Conservation (phyloP, 30 jellyfish, hydroid and myxozoan genomes). For the Hydra vulgaris region DNA sequence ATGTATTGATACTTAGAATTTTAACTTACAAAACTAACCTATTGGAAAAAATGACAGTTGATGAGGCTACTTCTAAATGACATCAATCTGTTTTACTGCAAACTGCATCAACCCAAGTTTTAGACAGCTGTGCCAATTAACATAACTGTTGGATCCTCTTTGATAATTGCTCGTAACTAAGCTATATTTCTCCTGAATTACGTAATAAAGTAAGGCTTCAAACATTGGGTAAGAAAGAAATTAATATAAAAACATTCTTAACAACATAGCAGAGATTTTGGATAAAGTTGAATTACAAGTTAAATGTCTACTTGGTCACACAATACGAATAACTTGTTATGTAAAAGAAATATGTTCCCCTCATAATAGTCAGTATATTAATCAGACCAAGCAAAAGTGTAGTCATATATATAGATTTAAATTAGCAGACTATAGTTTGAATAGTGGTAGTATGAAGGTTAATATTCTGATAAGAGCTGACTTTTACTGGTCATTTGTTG, state of each 20-base stretch:
- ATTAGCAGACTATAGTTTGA: background rate
- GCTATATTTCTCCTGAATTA: background rate
- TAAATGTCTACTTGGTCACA: background rate
- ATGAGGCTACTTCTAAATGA: background rate
- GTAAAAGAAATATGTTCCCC: constrained; percentile 19
- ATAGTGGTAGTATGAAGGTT: background rate
- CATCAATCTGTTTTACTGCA: background rate
- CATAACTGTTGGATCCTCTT: background rate
- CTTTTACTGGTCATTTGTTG: constrained; percentile 20
- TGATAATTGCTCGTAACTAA: background rate
- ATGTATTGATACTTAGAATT: background rate
- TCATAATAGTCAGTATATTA: background rate
- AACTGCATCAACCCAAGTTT: background rate
- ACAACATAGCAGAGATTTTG: background rate
- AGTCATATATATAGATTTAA: background rate
- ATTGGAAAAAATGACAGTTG: background rate
- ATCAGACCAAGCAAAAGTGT: background rate
- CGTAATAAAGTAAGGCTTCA: background rate
- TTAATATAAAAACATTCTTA: background rate
- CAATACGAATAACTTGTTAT: background rate
- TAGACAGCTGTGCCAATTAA: background rate
- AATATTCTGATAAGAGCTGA: constrained; percentile 21
- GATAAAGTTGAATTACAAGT: background rate
- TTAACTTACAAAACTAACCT: background rate
- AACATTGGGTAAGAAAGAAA: background rate